A percentile compares a stretch with the other conserved stretches of the same genome.
phyloP scores from a whole-genome alignment of 53 echinoderm and acorn worm species.

The Paracentrotus lividus region DNA sequence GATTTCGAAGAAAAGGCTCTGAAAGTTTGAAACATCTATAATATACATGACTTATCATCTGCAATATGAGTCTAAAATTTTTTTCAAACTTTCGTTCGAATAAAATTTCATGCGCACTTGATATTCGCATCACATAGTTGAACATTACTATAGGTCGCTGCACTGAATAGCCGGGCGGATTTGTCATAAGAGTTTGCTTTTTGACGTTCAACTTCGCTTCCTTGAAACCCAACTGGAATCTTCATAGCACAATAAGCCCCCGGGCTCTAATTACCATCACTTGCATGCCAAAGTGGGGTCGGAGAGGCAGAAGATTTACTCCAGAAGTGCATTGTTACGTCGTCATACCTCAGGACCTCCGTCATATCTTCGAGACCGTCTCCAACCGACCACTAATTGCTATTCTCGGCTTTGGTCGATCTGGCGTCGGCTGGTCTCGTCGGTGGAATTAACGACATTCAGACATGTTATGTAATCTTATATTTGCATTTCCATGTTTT shows the following conservation, averaged over 20 bases:
- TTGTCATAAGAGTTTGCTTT: neutral
- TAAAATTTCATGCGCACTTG: too few species aligned
- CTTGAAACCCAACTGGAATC: neutral
- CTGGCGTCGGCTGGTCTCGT: too few species aligned
- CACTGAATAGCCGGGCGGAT: neutral
- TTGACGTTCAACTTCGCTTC: neutral
- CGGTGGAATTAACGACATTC: too few species aligned
- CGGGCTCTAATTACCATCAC: slow-evolving; percentile 6
- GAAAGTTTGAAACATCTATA: too few species aligned
- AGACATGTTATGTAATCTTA: too few species aligned
- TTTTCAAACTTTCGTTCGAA: too few species aligned
- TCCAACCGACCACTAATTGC: neutral
- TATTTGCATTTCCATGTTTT: too few species aligned
- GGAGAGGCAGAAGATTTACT: neutral
- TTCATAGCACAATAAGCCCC: neutral
- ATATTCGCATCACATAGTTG: neutral
- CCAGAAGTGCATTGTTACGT: neutral
- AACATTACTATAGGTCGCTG: neutral
- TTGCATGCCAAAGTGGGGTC: neutral
- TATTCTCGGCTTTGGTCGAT: too few species aligned
- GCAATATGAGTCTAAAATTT: too few species aligned
- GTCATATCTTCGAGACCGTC: neutral
- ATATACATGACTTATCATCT: too few species aligned
- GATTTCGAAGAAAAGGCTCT: too few species aligned
- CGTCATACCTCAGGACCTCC: neutral